These are phyloP conservation scores for Limnephilus auricula DNA, from an alignment of 2,888 invertebrate genomes.

Conservation along the genomic window DNA sequence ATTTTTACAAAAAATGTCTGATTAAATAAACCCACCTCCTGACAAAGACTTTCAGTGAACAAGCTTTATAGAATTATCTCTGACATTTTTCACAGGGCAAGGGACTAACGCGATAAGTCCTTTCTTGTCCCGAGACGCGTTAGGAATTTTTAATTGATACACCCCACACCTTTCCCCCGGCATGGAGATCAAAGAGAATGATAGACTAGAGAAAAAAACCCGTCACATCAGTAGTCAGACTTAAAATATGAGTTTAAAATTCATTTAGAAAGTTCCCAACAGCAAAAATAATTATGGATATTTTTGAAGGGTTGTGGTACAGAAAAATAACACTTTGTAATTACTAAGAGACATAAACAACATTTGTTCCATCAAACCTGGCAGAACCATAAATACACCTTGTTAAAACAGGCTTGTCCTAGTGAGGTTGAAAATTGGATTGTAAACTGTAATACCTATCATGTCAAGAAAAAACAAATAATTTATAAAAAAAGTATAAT, in stretches of 20 bases:
- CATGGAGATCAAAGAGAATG: background rate
- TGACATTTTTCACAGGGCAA: slow-evolving; percentile 34
- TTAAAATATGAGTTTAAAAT: background rate
- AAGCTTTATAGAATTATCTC: slow-evolving; percentile 41
- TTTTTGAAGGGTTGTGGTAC: background rate
- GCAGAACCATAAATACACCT: no score
- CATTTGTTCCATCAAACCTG: no score
- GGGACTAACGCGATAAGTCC: slow-evolving; percentile 48
- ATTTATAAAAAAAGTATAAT: no score
- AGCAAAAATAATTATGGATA: background rate
- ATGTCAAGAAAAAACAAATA: no score
- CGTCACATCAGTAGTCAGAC: background rate
- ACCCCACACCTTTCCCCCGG: background rate
- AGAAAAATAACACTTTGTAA: background rate
- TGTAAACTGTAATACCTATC: no score
- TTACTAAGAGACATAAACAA: no score
- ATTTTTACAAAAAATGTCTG: slow-evolving; percentile 29
- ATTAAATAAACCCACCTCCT: slow-evolving; percentile 47
- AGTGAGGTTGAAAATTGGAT: no score
- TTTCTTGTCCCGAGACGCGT: slow-evolving; percentile 48
- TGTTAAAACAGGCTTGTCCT: no score
- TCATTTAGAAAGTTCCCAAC: no score
- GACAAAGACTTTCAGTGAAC: slow-evolving; percentile 48
- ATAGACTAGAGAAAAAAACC: background rate
- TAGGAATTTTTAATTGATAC: slow-evolving; percentile 59